phyloP scores from a whole-genome alignment of 53 echinoderm and acorn worm genomes.

The Astropecten irregularis region DNA sequence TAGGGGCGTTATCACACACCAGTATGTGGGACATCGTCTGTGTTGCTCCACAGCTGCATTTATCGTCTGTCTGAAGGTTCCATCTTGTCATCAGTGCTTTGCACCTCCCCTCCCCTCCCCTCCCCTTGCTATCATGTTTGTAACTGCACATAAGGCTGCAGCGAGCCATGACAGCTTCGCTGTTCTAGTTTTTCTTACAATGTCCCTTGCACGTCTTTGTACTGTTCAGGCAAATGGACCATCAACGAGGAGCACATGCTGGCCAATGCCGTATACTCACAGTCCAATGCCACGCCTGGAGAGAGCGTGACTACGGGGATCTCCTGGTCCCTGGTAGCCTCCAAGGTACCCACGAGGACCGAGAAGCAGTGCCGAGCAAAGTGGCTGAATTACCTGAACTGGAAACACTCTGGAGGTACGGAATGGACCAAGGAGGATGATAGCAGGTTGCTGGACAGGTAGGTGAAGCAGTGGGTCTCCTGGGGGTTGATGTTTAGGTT shows the following conservation, averaged over 20 bases:
- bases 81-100: too few species aligned
- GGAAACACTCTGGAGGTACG: constrained; percentile 94
- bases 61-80: too few species aligned
- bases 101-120: too few species aligned
- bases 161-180: too few species aligned
- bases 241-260: constrained; percentile 78
- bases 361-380: constrained; percentile 98
- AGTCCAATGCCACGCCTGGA: constrained; percentile 78
- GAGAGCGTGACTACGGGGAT: constrained; percentile 96
- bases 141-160: too few species aligned
- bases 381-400: constrained; percentile 98
- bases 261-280: constrained; percentile 76
- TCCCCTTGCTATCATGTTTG: too few species aligned
- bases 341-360: constrained; percentile 83
- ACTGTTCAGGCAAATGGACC: constrained; percentile 81
- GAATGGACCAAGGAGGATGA: constrained; percentile 91
- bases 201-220: too few species aligned
- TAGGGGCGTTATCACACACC: too few species aligned
- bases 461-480: too few species aligned
- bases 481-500: not conserved
- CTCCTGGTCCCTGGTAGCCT: constrained; percentile 92
- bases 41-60: too few species aligned
- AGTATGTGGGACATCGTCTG: too few species aligned
- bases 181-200: too few species aligned
- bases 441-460: constrained; percentile 81